These are phyloP conservation scores for Forbesichthys agassizii DNA, from an alignment of 2,113 vertebrate species.

Conservation along the genomic window DNA sequence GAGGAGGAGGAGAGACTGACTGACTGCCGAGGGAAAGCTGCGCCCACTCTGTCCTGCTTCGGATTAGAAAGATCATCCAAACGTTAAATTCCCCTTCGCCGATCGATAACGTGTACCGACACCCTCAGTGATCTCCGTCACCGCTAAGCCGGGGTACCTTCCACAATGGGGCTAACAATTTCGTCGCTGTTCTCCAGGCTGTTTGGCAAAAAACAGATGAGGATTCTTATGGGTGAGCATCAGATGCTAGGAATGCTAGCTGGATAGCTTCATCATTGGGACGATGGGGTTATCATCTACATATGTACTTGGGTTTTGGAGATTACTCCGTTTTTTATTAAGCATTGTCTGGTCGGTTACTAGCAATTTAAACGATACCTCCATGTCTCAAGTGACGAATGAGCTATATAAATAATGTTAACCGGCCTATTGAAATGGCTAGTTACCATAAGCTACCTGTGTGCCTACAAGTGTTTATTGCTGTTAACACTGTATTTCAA, in stretches of 20 bases:
- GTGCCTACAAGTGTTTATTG: too few relatives aligned
- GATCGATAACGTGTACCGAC: too few relatives aligned
- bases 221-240: conserved; percentile 83
- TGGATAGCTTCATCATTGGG: conserved; percentile 10
- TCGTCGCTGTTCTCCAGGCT: conserved; percentile 80
- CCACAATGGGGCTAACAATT: conserved; percentile 82
- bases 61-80: conserved; percentile 9
- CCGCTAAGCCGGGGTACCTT: conserved; percentile 1
- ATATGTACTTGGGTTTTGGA: neutral
- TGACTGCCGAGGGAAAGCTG: conserved; percentile 5
- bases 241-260: conserved; percentile 3
- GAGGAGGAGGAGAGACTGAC: conserved; percentile 18
- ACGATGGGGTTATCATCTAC: neutral
- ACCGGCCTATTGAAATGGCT: too few relatives aligned
- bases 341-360: too few relatives aligned
- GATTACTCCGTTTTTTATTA: too few relatives aligned
- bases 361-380: too few relatives aligned
- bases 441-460: too few relatives aligned
- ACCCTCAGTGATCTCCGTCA: neutral
- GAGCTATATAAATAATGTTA: too few relatives aligned
- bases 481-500: too few relatives aligned
- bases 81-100: neutral
- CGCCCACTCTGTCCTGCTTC: conserved; percentile 28
- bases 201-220: conserved; percentile 92
- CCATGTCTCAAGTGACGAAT: too few relatives aligned